Percentiles rank a stretch among this genome's conserved stretches.
These are phyloP conservation scores for Phylloscopus whistleri DNA, from an alignment of 2,113 vertebrate genomes.

Conservation along the genomic window DNA sequence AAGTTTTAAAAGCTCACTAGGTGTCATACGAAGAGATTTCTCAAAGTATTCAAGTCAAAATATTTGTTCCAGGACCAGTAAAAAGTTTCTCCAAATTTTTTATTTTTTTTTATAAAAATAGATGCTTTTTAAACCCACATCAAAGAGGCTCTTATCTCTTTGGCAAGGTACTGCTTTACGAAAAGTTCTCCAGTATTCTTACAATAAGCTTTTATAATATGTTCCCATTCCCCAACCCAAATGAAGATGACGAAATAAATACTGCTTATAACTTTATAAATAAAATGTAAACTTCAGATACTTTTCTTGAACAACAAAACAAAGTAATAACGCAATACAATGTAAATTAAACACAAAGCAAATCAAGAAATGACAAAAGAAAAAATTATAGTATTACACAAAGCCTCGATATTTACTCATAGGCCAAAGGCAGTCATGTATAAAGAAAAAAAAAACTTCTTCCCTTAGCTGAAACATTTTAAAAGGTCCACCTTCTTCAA, in stretches of 20 bases:
- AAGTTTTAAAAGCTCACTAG: slow-evolving; percentile 99
- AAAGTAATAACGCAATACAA: slow-evolving; percentile 75
- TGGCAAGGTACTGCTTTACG: slow-evolving; percentile 99
- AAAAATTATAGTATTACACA: slow-evolving; percentile 73
- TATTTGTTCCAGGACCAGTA: slow-evolving; percentile 99
- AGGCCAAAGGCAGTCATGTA: slow-evolving; percentile 84
- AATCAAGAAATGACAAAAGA: slow-evolving; percentile 70
- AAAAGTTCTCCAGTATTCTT: slow-evolving; percentile 94
- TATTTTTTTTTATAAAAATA: slow-evolving; percentile 93
- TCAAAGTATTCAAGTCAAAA: slow-evolving; percentile 99
- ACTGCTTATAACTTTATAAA: slow-evolving; percentile 78
- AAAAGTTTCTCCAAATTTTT: slow-evolving; percentile 99
- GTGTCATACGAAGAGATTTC: slow-evolving; percentile 99
- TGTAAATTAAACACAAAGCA: slow-evolving; percentile 79
- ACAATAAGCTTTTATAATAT: slow-evolving; percentile 93
- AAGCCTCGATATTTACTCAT: slow-evolving; percentile 81
- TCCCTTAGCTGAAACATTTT: slow-evolving; percentile 85
- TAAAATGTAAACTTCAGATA: slow-evolving; percentile 83
- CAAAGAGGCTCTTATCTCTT: slow-evolving; percentile 99
- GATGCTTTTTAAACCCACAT: slow-evolving; percentile 98
- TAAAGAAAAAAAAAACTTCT: slow-evolving; percentile 76
- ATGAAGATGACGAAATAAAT: slow-evolving; percentile 87
- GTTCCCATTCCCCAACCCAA: slow-evolving; percentile 86
- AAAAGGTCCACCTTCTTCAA: slow-evolving; percentile 86
- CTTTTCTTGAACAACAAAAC: slow-evolving; percentile 70